phyloP scores from a whole-genome alignment of 92 coral and sea anemone genomes.

The Epizoanthus fatuus region DNA sequence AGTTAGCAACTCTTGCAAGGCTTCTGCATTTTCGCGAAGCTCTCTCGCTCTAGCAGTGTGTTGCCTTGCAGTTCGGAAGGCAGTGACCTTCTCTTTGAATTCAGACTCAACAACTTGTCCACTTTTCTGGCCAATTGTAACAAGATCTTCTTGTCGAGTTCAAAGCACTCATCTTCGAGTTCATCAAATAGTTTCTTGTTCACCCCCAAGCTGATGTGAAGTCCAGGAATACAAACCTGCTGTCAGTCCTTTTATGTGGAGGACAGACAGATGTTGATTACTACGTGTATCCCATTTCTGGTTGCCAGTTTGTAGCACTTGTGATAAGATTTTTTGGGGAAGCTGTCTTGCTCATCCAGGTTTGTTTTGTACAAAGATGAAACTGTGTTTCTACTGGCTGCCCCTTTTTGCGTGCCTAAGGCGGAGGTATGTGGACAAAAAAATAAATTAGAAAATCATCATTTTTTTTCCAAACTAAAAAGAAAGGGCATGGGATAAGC shows the following conservation, averaged over 20 bases:
- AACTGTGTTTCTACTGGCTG: too few relatives aligned
- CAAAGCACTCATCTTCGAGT: constrained; percentile 41
- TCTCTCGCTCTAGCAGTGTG: constrained; percentile 30
- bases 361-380: too few relatives aligned
- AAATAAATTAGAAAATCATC: too few relatives aligned
- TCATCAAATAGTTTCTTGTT: constrained; percentile 48
- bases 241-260: constrained; percentile 16
- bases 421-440: too few relatives aligned
- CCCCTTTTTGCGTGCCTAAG: too few relatives aligned
- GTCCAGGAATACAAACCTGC: constrained; percentile 56
- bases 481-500: too few relatives aligned
- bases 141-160: constrained; percentile 43
- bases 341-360: too few relatives aligned
- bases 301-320: not conserved
- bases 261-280: constrained; percentile 21
- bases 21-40: constrained; percentile 51
- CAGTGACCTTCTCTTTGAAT: not conserved
- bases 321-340: too few relatives aligned
- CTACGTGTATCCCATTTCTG: constrained; percentile 17
- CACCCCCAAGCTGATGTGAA: constrained; percentile 51
- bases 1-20: constrained; percentile 27
- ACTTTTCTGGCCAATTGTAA: constrained; percentile 20
- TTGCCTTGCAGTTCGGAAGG: constrained; percentile 31
- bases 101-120: constrained; percentile 29
- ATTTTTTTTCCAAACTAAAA: too few relatives aligned